Evolutionary conservation across 2,888 invertebrate species (phyloP).

Genomic region (Oscheius sp.): DNA sequence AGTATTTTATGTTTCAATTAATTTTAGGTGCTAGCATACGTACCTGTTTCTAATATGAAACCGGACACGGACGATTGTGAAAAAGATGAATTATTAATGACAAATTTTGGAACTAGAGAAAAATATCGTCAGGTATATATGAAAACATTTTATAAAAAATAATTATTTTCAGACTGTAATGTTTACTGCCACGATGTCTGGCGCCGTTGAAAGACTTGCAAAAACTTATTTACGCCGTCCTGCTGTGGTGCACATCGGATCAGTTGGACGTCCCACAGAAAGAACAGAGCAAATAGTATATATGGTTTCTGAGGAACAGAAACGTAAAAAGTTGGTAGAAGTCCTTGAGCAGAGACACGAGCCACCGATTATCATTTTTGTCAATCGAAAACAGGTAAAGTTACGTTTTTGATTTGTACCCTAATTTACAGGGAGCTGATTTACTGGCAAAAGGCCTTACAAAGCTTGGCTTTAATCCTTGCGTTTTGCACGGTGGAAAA

Average conservation of each 20-base stretch:
- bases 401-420: constrained; percentile 9
- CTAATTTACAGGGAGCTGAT: constrained; percentile 81
- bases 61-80: constrained; percentile 98
- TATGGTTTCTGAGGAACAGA: constrained; percentile 93
- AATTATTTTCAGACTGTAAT: constrained; percentile 85
- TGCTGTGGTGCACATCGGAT: constrained; percentile 95
- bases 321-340: constrained; percentile 91
- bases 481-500: constrained; percentile 98
- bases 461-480: constrained; percentile 94
- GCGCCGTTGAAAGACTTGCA: constrained; percentile 94
- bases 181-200: constrained; percentile 99
- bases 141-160: too few relatives aligned
- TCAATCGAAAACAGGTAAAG: constrained; percentile 99
- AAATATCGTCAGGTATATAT: constrained; percentile 85
- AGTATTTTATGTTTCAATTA: constrained; percentile 35
- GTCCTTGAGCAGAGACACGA: constrained; percentile 88
- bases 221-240: constrained; percentile 92
- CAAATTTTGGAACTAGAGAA: constrained; percentile 92
- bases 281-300: constrained; percentile 93
- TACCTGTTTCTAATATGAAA: constrained; percentile 97
- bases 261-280: constrained; percentile 94
- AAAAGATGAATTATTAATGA: constrained; percentile 86
- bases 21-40: constrained; percentile 80
- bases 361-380: constrained; percentile 98
- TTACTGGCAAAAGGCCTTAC: constrained; percentile 94